Percentiles rank a stretch among this genome's conserved stretches.
Conservation (phyloP, 2,113 vertebrate species). For the Notarius quadriscutis region DNA sequence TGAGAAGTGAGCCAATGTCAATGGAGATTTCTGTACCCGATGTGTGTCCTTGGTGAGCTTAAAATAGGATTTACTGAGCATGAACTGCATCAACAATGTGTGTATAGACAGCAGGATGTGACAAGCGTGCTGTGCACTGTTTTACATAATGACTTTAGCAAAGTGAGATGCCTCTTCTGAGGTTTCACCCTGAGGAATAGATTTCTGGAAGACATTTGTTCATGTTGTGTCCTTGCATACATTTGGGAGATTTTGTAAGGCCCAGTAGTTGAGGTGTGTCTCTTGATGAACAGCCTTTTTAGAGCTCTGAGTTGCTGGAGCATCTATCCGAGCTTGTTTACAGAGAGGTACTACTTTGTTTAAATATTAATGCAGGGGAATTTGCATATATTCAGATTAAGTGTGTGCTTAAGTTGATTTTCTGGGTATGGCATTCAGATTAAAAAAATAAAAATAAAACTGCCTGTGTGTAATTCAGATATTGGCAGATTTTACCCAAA, state of each 20-base stretch:
- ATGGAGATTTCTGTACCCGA: conserved; percentile 43
- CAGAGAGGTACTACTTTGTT: neutral
- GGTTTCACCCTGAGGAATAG: conserved; percentile 11
- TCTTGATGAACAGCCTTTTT: neutral
- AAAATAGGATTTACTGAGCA: conserved; percentile 59
- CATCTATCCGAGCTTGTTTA: neutral
- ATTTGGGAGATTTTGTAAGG: conserved; percentile 27
- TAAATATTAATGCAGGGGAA: neutral
- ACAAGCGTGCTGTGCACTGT: conserved; percentile 30
- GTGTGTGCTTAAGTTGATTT: neutral
- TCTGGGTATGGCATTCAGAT: neutral
- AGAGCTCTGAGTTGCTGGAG: neutral
- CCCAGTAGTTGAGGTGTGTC: neutral
- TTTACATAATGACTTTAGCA: conserved; percentile 57
- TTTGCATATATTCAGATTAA: neutral
- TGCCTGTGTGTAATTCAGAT: too few species aligned
- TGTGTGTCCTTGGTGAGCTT: conserved; percentile 55
- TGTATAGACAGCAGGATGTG: conserved; percentile 46
- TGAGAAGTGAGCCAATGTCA: conserved; percentile 52
- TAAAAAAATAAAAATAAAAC: neutral
- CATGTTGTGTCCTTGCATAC: conserved; percentile 41
- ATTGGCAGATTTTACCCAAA: too few species aligned
- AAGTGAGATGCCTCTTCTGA: neutral
- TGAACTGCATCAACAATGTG: conserved; percentile 59
- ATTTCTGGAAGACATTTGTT: conserved; percentile 28